Base-by-base conservation (phyloP, 2,888 invertebrate genomes). In the Drosophila anomelani region DNA sequence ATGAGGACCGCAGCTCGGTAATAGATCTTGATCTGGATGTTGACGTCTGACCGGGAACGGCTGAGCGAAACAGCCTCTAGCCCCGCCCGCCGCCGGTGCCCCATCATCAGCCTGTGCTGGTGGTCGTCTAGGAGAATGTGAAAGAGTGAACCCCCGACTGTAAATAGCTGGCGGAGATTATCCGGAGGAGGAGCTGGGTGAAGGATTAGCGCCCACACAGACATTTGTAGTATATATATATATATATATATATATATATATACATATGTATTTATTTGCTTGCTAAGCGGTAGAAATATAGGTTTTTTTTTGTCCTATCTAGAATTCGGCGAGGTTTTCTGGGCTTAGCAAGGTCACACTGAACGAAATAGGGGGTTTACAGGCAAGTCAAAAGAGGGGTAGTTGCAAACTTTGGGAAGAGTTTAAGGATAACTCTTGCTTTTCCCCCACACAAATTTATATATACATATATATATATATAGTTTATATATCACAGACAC, bases 11-110 rank as follows among this genome's bases (percentile, higher is more conserved):
- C 79, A 92, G 92, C 81, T 92, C 92, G 69, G 92, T 92, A 68
- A 92, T 92, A 76, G 92, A 92, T 81, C 90, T 92, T 76, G 92
- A 92, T 81, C 90, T 92, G 77, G 92, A 92, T 72, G 86, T 84
- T 67, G 92, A 92, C 85, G 92, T 92, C 92, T 92, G 92, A 92
- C 92, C 92, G 91, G 85, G 86, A 75, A 79, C 80, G 76, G 75
- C 56, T 54, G 75, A 75, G 75, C 79, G 79, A 53, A 71, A 70
- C 53, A 72, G 79, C 66, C 90, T 90, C 75, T 85, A 89, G 90
- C 84, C 67, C 46, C 66, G 54, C 51, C 55, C 32, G 26, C 29
- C 26, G 26, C 26, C 26, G n/a, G 8, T 29, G 29, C 1, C 29
- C 34, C 34, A 10, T 10, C 51, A 20, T 23, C 34, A 34, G 0